Base-by-base conservation (phyloP, 64 coral and sea anemone genomes). In the Dendrophyllia cribrosa region DNA sequence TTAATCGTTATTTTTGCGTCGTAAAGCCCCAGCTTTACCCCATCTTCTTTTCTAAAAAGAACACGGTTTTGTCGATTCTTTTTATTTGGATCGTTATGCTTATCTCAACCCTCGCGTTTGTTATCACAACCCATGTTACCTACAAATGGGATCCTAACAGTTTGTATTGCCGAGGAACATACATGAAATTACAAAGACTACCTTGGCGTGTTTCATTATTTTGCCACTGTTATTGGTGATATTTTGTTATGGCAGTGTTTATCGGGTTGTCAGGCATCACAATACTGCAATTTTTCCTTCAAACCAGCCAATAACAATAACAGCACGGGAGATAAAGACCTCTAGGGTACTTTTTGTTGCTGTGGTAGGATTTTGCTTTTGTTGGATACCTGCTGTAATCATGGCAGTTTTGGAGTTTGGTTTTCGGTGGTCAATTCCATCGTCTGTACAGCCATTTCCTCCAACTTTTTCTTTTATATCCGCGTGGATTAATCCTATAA, bases 311-410 rank as follows among this genome's bases (percentile, higher is more conserved):
- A 46, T 12, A 74, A 74, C 16, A 13, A 74, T 74, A 49, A 46
- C 26, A 45, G 43, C 71, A 12, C 71, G 17, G 13, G 71, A 74
- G 12, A 73, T 73, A 13, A 44, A 73, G 22, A 73, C 70, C 1
- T 73, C 26, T 73, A 24, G 70, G 12, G 43, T 73, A 73, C 70
- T 73, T 73, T 73, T 73, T 73, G 70, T 26, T 4, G 70, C 70
- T 73, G 70, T 73, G 26, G 34, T 46, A 44, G 70, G 70, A 8
- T 73, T 16, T 73, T 47, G 34, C 5, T 12, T 73, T 13, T 47
- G 70, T 47, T 73, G 70, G 70, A 16, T 26, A 16, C 70, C 70
- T 16, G 9, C 15, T 73, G 43, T 47, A 3, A 43, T 73, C 15
- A 26, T 73, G 10, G 34, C 43, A 43, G 44, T 73, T 73, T 2